Evolutionary conservation across 2,113 vertebrate genomes (phyloP), one percentile per base, ranked within the genome.

Genomic region (Phalacrocorax pelagicus): DNA sequence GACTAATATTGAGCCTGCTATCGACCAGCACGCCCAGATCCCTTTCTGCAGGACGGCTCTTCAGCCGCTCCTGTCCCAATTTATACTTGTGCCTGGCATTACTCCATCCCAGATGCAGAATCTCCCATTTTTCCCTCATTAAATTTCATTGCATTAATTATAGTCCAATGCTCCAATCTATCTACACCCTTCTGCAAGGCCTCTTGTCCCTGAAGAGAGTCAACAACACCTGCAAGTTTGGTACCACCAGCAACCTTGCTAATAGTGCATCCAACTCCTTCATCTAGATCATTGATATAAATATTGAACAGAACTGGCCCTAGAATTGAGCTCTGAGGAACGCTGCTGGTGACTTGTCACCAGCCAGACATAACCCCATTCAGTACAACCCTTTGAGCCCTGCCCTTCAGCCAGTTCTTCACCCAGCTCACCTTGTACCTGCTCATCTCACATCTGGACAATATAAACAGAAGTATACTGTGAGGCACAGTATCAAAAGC

Each of bases 321-420:
- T 42, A 71, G 32, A 80, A 62, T 2, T 42, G n/a, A 83, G 26
- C 29, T 11, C 29, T 30, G 36, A 61, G 57, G 46, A 74, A 34
- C 5, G 51, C 10, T 1, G 5, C 8, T 17, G 6, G n/a, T 51
- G 20, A 30, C 19, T 2, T 3, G 15, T 40, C 24, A 32, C 15
- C 38, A 65, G 69, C 9, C 59, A 40, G 36, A 65, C 32, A 38
- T n/a, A 81, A 23, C 49, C 66, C 1, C n/a, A 40, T 63, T 57
- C 34, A 49, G 2, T 67, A 23, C 17, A 75, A 42, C 6, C 3
- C 8, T 67, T 90, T 72, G 34, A 92, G 11, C 5, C 11, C 52
- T 71, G 30, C 8, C 26, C 15, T 52, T 36, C 51, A 80, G 51
- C 8, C 44, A 78, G 54, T 58, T 89, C 44, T 66, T 70, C 38